Percentiles rank a stretch among this genome's conserved stretches.
phyloP scores from a whole-genome alignment of 2,797 vertebrate genomes.

The Anguilla pacifica region DNA sequence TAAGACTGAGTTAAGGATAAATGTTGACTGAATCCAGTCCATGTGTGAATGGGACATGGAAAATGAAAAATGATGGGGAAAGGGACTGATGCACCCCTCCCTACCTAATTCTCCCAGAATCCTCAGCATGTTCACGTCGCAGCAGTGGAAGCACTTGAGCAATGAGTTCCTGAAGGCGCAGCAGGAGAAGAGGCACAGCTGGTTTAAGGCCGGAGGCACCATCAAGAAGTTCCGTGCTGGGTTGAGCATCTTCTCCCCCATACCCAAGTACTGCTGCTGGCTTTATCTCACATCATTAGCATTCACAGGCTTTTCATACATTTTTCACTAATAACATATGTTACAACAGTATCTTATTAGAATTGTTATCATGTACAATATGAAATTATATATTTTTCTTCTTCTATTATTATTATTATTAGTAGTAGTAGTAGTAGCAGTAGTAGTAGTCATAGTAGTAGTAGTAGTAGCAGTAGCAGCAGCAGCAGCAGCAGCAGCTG shows the following conservation, averaged over 20 bases:
- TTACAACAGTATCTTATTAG: too few species aligned
- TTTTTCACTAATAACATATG: too few species aligned
- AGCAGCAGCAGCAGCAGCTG: not conserved
- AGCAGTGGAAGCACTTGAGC: conserved; percentile 99
- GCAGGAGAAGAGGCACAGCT: conserved; percentile 97
- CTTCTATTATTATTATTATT: not conserved
- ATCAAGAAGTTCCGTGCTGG: conserved; percentile 98
- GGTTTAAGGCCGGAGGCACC: conserved; percentile 96
- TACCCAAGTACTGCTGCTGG: conserved; percentile 84
- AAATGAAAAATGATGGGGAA: not conserved
- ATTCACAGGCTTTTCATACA: too few species aligned
- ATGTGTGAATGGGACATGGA: too few species aligned
- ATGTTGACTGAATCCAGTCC: not conserved
- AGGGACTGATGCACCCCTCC: not conserved
- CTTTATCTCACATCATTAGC: not conserved
- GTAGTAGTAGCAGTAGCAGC: not conserved
- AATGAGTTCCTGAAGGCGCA: conserved; percentile 98
- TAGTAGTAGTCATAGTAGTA: not conserved
- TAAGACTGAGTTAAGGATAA: not conserved
- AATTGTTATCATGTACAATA: too few species aligned
- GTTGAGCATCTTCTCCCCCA: conserved; percentile 97
- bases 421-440: too few species aligned
- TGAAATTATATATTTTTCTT: too few species aligned
- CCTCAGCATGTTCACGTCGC: conserved; percentile 94
- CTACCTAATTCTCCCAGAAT: conserved; percentile 73